Base-by-base conservation (phyloP, 2,888 invertebrate species). In the Baccha elongata region DNA sequence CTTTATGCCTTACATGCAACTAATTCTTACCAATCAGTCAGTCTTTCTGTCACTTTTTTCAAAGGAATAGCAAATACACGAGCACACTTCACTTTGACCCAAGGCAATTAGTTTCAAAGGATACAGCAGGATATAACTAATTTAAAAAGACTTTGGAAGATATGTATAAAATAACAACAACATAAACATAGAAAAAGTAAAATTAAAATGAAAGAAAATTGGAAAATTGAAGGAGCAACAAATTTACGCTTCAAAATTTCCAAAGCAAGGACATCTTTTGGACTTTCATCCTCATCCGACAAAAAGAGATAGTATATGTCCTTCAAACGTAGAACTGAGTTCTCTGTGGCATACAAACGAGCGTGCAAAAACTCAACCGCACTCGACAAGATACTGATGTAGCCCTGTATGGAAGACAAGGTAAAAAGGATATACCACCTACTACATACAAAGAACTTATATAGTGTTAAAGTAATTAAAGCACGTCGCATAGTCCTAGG, bases 251-350 rank as follows among this genome's bases (percentile, higher is more conserved):
- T 89, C 85, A 90, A 76, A 85, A 88, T 86, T 67, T 88, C 87
- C 75, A 83, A 67, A 48, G 86, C 85, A 64, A 90, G 85, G 65
- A 89, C 85, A 58, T 88, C 87, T 75, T 50, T 69, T 3, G 89
- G 88, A 64, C 86, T 84, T 84, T 89, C 89, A 46, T 86, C 84
- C 40, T 87, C 55, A 10, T 58, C 88, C 53, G 88, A 89, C 52
- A 90, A 79, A 85, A 90, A 89, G 68, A 90, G 86, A 86, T 90
- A 89, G 58, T 86, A 85, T 85, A 89, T 89, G 85, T 90, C 90
- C 86, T 89, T 89, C 26, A 90, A 86, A 17, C 90, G 85, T 46
- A 89, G 86, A 64, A 88, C 80, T 15, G 89, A 88, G 62, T 88
- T 86, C 23, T 90, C 88, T 19, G 89, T 90, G 81, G 89, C 89